Evolutionary conservation across 2,113 vertebrate genomes (phyloP).

Genomic region (Rhinopithecus roxellana): DNA sequence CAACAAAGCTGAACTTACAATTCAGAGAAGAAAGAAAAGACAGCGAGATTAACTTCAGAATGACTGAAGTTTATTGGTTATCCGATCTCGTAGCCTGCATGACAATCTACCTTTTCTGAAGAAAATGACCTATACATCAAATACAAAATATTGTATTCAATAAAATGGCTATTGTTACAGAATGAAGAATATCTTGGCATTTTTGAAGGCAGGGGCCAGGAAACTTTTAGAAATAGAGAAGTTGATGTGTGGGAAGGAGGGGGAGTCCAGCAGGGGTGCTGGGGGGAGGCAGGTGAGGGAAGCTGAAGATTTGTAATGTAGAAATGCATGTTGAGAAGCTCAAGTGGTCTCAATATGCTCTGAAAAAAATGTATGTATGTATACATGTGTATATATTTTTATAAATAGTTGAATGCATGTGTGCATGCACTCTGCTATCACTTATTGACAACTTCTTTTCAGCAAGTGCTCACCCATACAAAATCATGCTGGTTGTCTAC

Average conservation of each 20-base stretch:
- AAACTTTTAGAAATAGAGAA: background rate
- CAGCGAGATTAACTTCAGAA: background rate
- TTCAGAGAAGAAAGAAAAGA: constrained; percentile 37
- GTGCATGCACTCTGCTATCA: background rate
- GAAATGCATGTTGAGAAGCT: background rate
- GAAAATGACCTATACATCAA: background rate
- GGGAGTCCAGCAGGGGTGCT: background rate
- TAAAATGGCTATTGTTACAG: background rate
- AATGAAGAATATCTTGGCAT: background rate
- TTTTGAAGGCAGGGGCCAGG: background rate
- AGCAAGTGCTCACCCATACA: background rate
- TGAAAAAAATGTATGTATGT: background rate
- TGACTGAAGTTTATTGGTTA: background rate
- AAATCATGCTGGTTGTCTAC: background rate
- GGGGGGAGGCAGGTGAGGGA: background rate
- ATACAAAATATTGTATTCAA: background rate
- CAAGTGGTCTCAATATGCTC: background rate
- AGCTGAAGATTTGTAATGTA: background rate
- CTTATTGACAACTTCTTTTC: background rate
- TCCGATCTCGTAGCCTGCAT: background rate
- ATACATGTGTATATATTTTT: background rate
- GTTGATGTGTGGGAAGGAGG: background rate
- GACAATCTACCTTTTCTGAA: background rate
- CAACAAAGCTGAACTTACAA: background rate
- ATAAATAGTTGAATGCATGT: too few relatives aligned